These are phyloP conservation scores for Pituophis catenifer DNA, from an alignment of 2,113 vertebrate species.

Conservation along the genomic window DNA sequence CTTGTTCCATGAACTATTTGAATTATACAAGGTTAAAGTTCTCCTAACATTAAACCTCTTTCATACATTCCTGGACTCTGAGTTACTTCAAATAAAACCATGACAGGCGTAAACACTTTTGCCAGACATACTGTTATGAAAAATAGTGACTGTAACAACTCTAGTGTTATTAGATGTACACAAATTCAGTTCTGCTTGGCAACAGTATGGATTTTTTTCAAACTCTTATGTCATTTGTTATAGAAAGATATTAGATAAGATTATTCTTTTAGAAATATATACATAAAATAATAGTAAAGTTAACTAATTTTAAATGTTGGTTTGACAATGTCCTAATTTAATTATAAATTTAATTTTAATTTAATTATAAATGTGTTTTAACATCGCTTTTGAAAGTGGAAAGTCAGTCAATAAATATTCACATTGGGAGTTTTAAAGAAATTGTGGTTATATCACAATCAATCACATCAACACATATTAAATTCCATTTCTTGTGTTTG, in stretches of 20 bases:
- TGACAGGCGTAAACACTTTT: neutral
- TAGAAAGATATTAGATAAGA: neutral
- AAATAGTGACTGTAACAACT: neutral
- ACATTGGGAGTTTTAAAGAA: neutral
- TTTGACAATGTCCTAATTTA: neutral
- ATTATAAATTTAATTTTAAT: neutral
- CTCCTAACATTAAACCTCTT: neutral
- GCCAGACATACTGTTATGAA: neutral
- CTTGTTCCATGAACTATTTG: neutral
- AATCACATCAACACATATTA: neutral
- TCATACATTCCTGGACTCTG: neutral
- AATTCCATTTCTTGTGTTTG: neutral
- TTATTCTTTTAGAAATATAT: neutral
- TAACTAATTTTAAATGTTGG: neutral
- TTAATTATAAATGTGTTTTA: neutral
- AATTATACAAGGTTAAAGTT: neutral
- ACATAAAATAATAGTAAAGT: neutral
- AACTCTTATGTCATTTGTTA: neutral
- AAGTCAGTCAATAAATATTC: neutral
- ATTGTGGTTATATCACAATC: neutral
- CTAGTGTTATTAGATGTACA: neutral
- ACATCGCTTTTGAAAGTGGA: neutral
- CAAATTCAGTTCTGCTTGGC: neutral
- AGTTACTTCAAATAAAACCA: neutral
- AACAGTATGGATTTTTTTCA: neutral